phyloP scores from a whole-genome alignment of 1,140 invertebrate species.

The Trialeurodes vaporariorum region DNA sequence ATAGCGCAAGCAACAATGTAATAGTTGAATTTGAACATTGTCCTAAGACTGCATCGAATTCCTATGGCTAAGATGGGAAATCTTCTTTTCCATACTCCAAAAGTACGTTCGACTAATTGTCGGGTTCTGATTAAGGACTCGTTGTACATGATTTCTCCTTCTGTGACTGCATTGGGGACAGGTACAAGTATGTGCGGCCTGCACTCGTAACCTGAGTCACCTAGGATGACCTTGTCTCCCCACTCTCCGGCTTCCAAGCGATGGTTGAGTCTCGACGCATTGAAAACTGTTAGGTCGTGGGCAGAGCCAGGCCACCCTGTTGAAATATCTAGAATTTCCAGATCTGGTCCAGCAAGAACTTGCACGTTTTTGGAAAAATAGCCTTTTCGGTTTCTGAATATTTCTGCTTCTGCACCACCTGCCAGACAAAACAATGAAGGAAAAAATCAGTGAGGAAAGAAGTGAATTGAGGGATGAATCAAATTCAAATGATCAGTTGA shows the following conservation, averaged over 20 bases:
- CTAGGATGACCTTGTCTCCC: slow-evolving; percentile 18
- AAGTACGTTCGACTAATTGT: slow-evolving; percentile 32
- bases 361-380: slow-evolving; percentile 37
- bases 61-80: slow-evolving; percentile 31
- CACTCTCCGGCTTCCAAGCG: slow-evolving; percentile 20
- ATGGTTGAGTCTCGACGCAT: slow-evolving; percentile 20
- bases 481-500: too few relatives aligned
- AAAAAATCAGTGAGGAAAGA: too few relatives aligned
- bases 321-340: slow-evolving; percentile 32
- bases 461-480: too few relatives aligned
- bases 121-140: slow-evolving; percentile 28
- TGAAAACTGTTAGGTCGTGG: slow-evolving; percentile 33
- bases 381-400: slow-evolving; percentile 34
- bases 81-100: slow-evolving; percentile 33
- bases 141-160: slow-evolving; percentile 19
- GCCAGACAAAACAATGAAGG: slow-evolving; percentile 20
- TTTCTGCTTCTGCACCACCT: slow-evolving; percentile 28
- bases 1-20: slow-evolving; percentile 33
- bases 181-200: slow-evolving; percentile 14
- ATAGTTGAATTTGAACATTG: slow-evolving; percentile 22
- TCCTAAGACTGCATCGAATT: slow-evolving; percentile 22
- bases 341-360: slow-evolving; percentile 30
- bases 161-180: slow-evolving; percentile 3
- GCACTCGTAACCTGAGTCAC: slow-evolving; percentile 20
- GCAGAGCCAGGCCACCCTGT: slow-evolving; percentile 31